Base-by-base conservation (phyloP, 2,113 vertebrate genomes). In the Desmodus rotundus region DNA sequence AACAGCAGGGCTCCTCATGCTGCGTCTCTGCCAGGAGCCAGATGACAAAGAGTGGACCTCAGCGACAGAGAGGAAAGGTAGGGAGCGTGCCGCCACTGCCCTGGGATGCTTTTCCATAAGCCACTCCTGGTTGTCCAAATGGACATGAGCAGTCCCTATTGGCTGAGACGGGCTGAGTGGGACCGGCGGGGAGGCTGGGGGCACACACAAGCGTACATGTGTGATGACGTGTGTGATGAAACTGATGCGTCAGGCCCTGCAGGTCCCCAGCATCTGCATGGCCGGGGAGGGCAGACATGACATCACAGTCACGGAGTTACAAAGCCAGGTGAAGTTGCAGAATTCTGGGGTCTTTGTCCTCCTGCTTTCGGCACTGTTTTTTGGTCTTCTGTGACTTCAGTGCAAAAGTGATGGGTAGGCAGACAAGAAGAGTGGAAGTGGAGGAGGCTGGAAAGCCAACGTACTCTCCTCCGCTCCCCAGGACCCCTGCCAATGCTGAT, bases 241-340 rank as follows among this genome's bases (percentile, higher is more conserved):
- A 47, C 22, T 7, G 17, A 78, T 2, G 0, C 5, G 33, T 22
- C 31, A 24, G 20, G 45, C 20, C n/a, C 52, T 2, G 5, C 2
- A 31, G 50, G 56, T 26, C 45, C 54, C 80, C 41, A 58, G 83
- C 65, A 31, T 28, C 36, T 43, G 38, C 1, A 0, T 3, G 83
- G 31, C 4, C 17, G 31, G 78, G 78, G 82, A 81, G 81, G 68
- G 45, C 1, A 0, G 56, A 50, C 16, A n/a, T 58, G 87, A 87
- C 67, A 52, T 87, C 74, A 87, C 7, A 38, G 87, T 74, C 11
- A 74, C 14, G 52, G 7, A 41, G n/a, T 31, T 76, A 65, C 73
- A 38, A 74, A 45, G 54, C 38, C 33, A 45, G 73, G 45, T 87
- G 87, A 84, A n/a, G 77, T 85, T 84, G 84, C 14, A 8, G 61